Conservation (phyloP, 1,140 invertebrate species). For the Drosophila pectinifera region DNA sequence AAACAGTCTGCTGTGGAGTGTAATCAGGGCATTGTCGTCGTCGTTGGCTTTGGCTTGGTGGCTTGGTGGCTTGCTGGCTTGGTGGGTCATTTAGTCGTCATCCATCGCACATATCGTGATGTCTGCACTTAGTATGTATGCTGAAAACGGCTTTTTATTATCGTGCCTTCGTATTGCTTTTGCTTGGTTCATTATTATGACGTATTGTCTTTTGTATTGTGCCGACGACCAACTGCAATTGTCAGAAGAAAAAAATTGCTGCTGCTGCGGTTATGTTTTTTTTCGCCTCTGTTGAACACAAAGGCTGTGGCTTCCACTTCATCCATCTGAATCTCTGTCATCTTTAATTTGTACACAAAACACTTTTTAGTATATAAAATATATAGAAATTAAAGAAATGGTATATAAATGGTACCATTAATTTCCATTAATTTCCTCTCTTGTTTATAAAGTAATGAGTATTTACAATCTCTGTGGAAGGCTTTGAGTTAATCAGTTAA, state of each 20-base stretch:
- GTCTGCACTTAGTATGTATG: conserved; percentile 46
- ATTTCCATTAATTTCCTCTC: too few relatives aligned
- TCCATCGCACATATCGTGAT: conserved; percentile 42
- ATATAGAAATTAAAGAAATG: neutral
- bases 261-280: conserved; percentile 42
- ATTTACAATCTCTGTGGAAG: neutral
- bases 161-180: conserved; percentile 31
- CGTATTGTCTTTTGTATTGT: conserved; percentile 55
- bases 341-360: conserved; percentile 18
- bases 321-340: conserved; percentile 15
- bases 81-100: conserved; percentile 42
- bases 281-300: conserved; percentile 38
- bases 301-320: conserved; percentile 22
- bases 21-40: conserved; percentile 35
- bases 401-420: neutral
- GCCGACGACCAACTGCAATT: conserved; percentile 27
- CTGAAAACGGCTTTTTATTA: conserved; percentile 51
- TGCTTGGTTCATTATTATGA: conserved; percentile 52
- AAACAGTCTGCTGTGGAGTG: conserved; percentile 29
- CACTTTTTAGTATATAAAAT: neutral
- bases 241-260: conserved; percentile 28
- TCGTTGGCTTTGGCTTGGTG: conserved; percentile 6
- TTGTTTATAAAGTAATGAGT: neutral
- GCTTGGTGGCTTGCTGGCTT: conserved; percentile 3
- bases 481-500: neutral